Base-by-base conservation (phyloP, 2,888 invertebrate species). In the Lomographa bimaculata region DNA sequence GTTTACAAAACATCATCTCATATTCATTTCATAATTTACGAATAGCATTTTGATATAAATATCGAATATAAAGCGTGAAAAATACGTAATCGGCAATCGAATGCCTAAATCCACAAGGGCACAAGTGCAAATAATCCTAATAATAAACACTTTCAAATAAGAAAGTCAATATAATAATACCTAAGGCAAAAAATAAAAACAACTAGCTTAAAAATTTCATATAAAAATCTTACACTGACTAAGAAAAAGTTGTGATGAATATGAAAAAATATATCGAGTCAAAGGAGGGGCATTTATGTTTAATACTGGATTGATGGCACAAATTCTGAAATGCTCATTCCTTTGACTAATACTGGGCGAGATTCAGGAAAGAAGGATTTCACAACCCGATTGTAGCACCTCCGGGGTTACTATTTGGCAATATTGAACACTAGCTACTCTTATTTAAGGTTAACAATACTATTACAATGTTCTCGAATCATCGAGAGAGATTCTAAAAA, bases 301-400 rank as follows among this genome's bases (percentile, higher is more conserved):
- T 83, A 87, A 87, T 86, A 86, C 85, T 87, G 87, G 83, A 79
- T 71, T 67, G 81, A 89, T 89, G 89, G 89, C 89, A 89, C 89
- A 71, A 76, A 72, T 82, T 77, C 72, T 73, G 65, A 77, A 81
- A 87, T 84, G 81, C 79, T 64, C 74, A 50, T 70, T 71, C 78
- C 82, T 78, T 81, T 80, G 83, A 82, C 89, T 80, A 87, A 89
- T 87, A 89, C 87, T 89, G 87, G 81, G 76, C 80, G 71, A 81
- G 65, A 73, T 41, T 62, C 48, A 50, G 80, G 85, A 79, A 85
- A 85, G 87, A 87, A 89, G 90, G 89, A 87, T 62, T 54, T 83
- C 89, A 89, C 90, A 89, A 90, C 89, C 85, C 62, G 62, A 59
- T 61, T 54, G 54, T 83, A 87, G 89, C 89, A 87, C 87, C 87